Base-by-base conservation (phyloP, 2,797 vertebrate species). In the Pipistrellus kuhlii region DNA sequence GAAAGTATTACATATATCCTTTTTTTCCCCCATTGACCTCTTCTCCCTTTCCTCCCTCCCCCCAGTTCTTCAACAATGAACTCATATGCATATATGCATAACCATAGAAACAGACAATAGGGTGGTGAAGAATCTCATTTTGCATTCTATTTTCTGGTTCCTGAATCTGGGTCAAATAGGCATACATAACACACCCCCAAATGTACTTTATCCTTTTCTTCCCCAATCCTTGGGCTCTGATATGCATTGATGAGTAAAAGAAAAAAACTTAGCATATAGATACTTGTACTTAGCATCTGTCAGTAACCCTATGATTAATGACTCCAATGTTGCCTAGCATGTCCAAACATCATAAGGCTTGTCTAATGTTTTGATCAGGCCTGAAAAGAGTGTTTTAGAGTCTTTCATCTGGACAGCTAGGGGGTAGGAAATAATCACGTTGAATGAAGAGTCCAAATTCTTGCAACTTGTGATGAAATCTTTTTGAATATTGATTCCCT, bases 361-460 rank as follows among this genome's bases (percentile, higher is more conserved):
- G 46, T 69, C 68, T 96, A 97, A 92, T 96, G 96, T 98, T 98
- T 98, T 97, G 97, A 98, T 98, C 96, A 97, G 76, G 95, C 90
- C 92, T 94, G 88, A 97, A 96, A 20, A 96, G 86, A 13, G 1
- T 97, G 76, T 97, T 98, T 98, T 97, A 98, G 95, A 97, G 95
- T 88, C 75, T 92, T 51, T 96, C 76, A 82, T 96, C 88, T 85
- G 72, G 94, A 97, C 95, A 98, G 98, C 97, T 96, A 96, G 94
- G 98, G 97, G 97, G 96, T 97, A 95, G 94, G 86, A 98, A 98
- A 98, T 98, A 98, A 98, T 98, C 97, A 97, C 95, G 97, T 96
- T 97, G 95, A 97, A 97, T 11, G 85, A 97, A 96, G 95, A 97
- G 96, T 93, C 92, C 93, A 94, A 96, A 97, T 95, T 97, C 96